A percentile compares a stretch with the other conserved stretches of the same genome.
These are phyloP conservation scores for Gryon sp. DNA, from an alignment of 1,140 invertebrate species.

Conservation along the genomic window DNA sequence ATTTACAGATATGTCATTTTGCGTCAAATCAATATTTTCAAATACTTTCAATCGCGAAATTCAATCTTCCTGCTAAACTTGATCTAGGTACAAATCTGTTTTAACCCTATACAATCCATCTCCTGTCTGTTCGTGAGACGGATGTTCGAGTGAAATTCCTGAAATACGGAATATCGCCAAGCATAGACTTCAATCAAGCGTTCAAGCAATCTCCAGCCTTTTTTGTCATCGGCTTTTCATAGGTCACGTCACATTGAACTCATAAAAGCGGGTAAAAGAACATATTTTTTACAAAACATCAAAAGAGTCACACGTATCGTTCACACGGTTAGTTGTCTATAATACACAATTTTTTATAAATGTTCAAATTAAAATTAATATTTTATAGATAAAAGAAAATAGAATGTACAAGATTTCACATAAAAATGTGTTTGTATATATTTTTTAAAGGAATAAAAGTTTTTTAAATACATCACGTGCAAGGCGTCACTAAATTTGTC, in stretches of 20 bases:
- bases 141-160: slow-evolving; percentile 30
- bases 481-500: slow-evolving; percentile 24
- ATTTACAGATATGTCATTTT: slow-evolving; percentile 69
- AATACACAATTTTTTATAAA: slow-evolving; percentile 2
- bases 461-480: background rate
- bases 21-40: slow-evolving; percentile 70
- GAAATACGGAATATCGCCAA: slow-evolving; percentile 30
- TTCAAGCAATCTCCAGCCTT: slow-evolving; percentile 39
- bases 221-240: slow-evolving; percentile 40
- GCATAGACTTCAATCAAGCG: slow-evolving; percentile 48
- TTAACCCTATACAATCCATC: slow-evolving; percentile 47
- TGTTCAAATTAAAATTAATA: no score
- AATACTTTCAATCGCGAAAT: slow-evolving; percentile 66
- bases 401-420: no score
- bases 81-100: slow-evolving; percentile 47
- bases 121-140: background rate
- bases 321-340: slow-evolving; percentile 27
- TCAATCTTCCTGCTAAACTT: slow-evolving; percentile 55
- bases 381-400: no score
- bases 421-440: no score
- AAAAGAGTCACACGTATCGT: slow-evolving; percentile 7
- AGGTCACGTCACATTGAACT: slow-evolving; percentile 16
- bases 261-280: slow-evolving; percentile 36
- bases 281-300: slow-evolving; percentile 35
- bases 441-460: no score